Evolutionary conservation across 2,113 vertebrate genomes (phyloP).

Genomic region (Callithrix jacchus): DNA sequence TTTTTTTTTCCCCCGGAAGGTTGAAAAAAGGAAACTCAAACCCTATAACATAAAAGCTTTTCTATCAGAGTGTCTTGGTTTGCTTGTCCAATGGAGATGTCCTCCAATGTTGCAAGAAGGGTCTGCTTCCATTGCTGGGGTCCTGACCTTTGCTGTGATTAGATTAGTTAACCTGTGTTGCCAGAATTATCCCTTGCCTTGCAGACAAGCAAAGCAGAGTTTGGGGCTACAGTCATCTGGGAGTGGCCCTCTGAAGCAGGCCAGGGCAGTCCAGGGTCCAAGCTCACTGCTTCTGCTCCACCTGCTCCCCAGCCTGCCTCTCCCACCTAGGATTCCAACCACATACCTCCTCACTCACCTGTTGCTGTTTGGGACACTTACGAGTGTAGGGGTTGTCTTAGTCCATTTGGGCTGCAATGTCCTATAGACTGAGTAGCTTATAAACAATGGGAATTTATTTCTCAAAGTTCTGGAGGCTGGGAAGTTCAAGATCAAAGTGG

Average conservation of each 20-base stretch:
- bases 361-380: background rate
- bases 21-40: constrained; percentile 42
- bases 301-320: fast-evolving
- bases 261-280: background rate
- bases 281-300: background rate
- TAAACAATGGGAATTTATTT: background rate
- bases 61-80: background rate
- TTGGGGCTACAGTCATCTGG: background rate
- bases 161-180: background rate
- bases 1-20: constrained; percentile 46
- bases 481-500: background rate
- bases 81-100: background rate
- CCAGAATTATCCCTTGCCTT: background rate
- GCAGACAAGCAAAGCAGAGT: background rate
- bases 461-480: background rate
- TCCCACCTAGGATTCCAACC: background rate
- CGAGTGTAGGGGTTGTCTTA: background rate
- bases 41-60: constrained; percentile 42
- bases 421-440: background rate
- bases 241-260: background rate
- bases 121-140: background rate
- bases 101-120: background rate
- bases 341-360: background rate
- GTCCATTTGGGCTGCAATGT: background rate
- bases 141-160: background rate